Percentiles rank a stretch among this genome's conserved stretches.
phyloP scores from a whole-genome alignment of 2,888 invertebrate genomes.

The Cloeon dipterum region DNA sequence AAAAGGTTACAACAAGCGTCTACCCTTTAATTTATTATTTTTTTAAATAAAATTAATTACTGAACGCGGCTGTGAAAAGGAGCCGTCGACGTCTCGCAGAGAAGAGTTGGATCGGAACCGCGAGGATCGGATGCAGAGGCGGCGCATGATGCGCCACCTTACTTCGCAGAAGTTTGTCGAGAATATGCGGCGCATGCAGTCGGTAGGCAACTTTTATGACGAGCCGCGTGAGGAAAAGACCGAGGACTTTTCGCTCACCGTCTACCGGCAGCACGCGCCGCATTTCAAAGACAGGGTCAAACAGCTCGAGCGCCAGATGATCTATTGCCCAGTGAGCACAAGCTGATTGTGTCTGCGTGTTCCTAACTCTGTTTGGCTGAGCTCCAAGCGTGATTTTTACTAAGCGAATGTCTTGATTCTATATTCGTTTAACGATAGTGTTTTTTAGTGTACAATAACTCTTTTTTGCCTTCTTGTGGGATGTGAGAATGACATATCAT shows the following conservation, averaged over 20 bases:
- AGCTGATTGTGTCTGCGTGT: neutral
- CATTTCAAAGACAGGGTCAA: slow-evolving; percentile 66
- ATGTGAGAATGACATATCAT: too few relatives aligned
- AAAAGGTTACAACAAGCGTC: too few relatives aligned
- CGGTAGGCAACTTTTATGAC: slow-evolving; percentile 23
- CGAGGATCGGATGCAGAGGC: slow-evolving; percentile 34
- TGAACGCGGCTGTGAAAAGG: too few relatives aligned
- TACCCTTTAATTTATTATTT: too few relatives aligned
- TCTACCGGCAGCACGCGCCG: slow-evolving; percentile 66
- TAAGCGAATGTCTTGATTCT: too few relatives aligned
- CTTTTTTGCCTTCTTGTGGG: too few relatives aligned
- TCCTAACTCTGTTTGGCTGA: neutral
- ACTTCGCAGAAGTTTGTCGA: slow-evolving; percentile 63
- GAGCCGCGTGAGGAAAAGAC: slow-evolving; percentile 30
- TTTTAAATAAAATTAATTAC: too few relatives aligned
- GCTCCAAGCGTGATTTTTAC: neutral
- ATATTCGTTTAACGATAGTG: too few relatives aligned
- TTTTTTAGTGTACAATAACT: too few relatives aligned
- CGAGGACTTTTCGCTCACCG: slow-evolving; percentile 64
- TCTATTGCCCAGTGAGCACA: slow-evolving; percentile 50
- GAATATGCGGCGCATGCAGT: slow-evolving; percentile 61
- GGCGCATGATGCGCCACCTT: slow-evolving; percentile 43
- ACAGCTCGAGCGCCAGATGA: slow-evolving; percentile 50
- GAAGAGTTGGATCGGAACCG: slow-evolving; percentile 49
- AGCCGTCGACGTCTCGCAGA: slow-evolving; percentile 49